These are phyloP conservation scores for Zophobas atratus DNA, from an alignment of 1,140 invertebrate genomes.

Conservation along the genomic window DNA sequence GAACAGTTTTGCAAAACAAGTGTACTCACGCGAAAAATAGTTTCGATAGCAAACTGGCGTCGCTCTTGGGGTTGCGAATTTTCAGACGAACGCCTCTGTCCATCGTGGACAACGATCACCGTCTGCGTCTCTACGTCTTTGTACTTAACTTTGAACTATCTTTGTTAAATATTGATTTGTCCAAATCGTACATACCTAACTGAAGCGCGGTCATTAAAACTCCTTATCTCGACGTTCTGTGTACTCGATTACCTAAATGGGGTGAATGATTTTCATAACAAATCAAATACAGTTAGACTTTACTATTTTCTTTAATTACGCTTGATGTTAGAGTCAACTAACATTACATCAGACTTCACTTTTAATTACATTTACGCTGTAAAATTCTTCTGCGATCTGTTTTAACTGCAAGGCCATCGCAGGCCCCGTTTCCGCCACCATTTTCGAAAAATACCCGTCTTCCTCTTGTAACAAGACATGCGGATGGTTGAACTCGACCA, in stretches of 20 bases:
- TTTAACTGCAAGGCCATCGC: conserved; percentile 55
- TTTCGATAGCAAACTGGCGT: conserved; percentile 58
- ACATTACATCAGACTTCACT: neutral
- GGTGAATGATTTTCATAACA: no score
- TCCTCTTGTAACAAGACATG: conserved; percentile 74
- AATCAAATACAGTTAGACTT: no score
- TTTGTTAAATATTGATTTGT: conserved; percentile 17
- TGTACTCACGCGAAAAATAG: conserved; percentile 53
- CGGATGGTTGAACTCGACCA: conserved; percentile 81
- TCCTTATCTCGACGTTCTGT: no score
- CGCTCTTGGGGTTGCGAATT: conserved; percentile 57
- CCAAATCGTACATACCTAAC: neutral
- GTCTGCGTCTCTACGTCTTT: neutral
- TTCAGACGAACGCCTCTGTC: conserved; percentile 45
- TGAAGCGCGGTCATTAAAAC: neutral
- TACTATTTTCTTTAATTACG: no score
- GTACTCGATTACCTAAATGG: no score
- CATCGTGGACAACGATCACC: neutral
- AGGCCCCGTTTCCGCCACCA: conserved; percentile 77
- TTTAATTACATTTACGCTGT: conserved; percentile 3
- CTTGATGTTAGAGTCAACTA: neutral
- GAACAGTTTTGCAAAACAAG: conserved; percentile 1
- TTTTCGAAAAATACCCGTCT: conserved; percentile 75
- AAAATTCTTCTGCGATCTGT: conserved; percentile 46
- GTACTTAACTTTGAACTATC: neutral